phyloP scores from a whole-genome alignment of 2,113 vertebrate genomes.

The Candoia aspera region DNA sequence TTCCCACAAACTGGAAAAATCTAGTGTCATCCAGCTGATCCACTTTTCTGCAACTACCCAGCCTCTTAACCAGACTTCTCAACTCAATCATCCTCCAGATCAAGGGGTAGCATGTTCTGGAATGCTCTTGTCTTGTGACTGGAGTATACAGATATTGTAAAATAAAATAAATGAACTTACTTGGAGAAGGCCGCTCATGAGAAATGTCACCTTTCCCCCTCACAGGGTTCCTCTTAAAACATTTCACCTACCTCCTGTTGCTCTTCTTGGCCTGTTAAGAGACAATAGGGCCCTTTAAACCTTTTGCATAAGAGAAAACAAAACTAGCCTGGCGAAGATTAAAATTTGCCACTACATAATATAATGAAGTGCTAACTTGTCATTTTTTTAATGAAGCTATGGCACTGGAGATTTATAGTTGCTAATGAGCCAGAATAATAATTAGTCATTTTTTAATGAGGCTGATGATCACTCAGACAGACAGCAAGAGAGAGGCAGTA shows the following conservation, averaged over 20 bases:
- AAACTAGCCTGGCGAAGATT: not conserved
- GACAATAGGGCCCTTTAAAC: not conserved
- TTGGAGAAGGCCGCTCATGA: not conserved
- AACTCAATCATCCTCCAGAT: not conserved
- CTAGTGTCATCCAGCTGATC: not conserved
- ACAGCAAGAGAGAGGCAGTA: slow-evolving; percentile 49
- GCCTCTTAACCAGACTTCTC: not conserved
- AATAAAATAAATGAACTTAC: not conserved
- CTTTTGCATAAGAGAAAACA: not conserved
- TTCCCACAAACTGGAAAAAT: not conserved
- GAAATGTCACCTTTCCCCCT: not conserved
- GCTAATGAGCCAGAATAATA: slow-evolving; percentile 82
- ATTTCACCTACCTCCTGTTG: not conserved
- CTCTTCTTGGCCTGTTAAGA: not conserved
- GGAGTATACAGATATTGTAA: not conserved
- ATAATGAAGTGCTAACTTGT: slow-evolving; percentile 80
- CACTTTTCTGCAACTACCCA: not conserved
- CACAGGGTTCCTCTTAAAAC: not conserved
- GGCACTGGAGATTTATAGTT: slow-evolving; percentile 77
- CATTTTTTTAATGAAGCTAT: slow-evolving; percentile 80
- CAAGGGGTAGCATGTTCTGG: not conserved
- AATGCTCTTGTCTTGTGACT: not conserved
- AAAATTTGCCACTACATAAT: slow-evolving; percentile 43
- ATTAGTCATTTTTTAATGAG: slow-evolving; percentile 80
- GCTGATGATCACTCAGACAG: slow-evolving; percentile 70